Percentiles rank a stretch among this genome's conserved stretches.
phyloP scores from a whole-genome alignment of 2,113 vertebrate species.

The Lynx canadensis region DNA sequence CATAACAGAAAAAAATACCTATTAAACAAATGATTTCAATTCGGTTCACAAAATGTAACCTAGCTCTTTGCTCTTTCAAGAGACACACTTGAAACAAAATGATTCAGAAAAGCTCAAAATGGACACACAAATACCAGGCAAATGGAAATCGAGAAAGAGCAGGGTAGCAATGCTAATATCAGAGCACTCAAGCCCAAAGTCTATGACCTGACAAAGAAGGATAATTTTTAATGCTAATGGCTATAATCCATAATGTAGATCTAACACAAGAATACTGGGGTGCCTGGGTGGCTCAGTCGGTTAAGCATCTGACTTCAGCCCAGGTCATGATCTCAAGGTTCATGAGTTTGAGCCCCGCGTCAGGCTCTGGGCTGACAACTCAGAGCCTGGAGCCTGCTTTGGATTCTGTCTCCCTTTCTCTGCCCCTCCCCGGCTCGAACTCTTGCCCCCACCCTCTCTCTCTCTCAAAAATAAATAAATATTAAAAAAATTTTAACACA shows the following conservation, averaged over 20 bases:
- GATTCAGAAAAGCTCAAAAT: constrained; percentile 1
- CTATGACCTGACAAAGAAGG: background rate
- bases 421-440: no score
- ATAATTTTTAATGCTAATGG: background rate
- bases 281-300: no score
- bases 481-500: no score
- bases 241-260: background rate
- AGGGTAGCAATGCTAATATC: background rate
- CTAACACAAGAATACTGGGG: background rate
- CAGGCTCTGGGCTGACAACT: no score
- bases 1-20: background rate
- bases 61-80: background rate
- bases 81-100: background rate
- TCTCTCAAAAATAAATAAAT: no score
- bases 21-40: background rate
- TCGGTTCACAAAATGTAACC: background rate
- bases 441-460: no score
- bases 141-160: background rate
- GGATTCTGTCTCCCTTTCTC: no score
- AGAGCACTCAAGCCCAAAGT: background rate
- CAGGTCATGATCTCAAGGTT: no score
- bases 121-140: background rate
- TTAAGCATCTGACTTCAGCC: no score
- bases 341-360: no score
- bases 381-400: no score